Base-by-base conservation (phyloP, 2,888 invertebrate species). In the Phengaris alcon region DNA sequence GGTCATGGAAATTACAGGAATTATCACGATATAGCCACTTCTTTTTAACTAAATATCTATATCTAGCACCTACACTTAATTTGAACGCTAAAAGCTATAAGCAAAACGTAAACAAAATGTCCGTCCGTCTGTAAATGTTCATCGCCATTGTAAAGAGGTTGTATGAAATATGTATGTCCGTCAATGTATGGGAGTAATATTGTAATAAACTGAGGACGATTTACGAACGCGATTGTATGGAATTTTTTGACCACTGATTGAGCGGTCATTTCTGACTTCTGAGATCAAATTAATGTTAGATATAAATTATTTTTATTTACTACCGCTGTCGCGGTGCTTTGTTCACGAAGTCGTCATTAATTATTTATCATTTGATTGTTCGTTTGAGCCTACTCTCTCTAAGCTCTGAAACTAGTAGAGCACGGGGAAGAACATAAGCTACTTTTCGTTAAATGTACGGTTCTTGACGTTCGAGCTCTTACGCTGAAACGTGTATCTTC, bases 91-190 rank as follows among this genome's bases (percentile, higher is more conserved):
- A 35, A 35, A 35, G 35, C 35, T 35, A 35, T 35, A 2, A 35
- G 35, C 3, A 35, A 35, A 64, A 64, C 6, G 6, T 64, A 64
- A 35, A 64, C 64, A 64, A 64, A 64, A 64, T 35, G 35, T 44
- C 35, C 44, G 64, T 64, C 64, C 35, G 12, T 12, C 48, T 48
- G 48, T 48, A 48, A 48, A 35, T 64, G 44, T 64, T 35, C 64
- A 64, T 64, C 35, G 35, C 2, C 35, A 64, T 64, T 64, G 64
- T 64, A 13, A 64, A 13, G 35, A 12, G 64, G 64, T 44, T 64
- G 64, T 64, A 64, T 64, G 64, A 64, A 64, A 64, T 64, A 64
- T 64, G 64, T 64, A 64, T 64, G 64, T 13, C 35, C 35, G 35
- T 55, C 6, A 10, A 10, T 9, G 52, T 3, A 6, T 6, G 64